Evolutionary conservation across 2,888 invertebrate genomes (phyloP), one percentile per base, ranked within the genome.

Genomic region (Himalopsyche kuldschensis): DNA sequence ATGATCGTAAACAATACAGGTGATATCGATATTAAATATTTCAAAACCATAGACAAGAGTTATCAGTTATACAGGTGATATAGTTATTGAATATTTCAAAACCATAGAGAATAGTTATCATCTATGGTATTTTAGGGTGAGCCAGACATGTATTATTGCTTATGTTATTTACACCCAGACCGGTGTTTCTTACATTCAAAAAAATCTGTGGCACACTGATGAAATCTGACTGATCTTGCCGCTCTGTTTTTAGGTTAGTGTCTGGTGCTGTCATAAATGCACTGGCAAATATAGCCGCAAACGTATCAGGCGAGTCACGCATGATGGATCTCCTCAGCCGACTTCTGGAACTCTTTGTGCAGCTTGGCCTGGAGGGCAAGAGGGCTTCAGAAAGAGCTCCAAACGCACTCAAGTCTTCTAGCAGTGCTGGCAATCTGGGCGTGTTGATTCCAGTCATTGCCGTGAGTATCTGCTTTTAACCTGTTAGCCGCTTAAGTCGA

Each of bases 371-470:
- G 82, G 99, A 99, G 89, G 98, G 98, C 0, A 98, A 99, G 90
- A 92, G 99, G 69, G 97, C 98, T 41, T 97, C 97, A 77, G 99
- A 99, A 88, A 96, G 98, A 88, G 95, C 96, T 32, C 96, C 97
- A 3, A 95, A 89, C 90, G 91, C 91, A 32, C 91, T 95, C 84
- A 95, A 98, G 93, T 97, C 98, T 2, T 97, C 98, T 0, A 97
- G 96, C 87, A 97, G 97, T 87, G 99, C 99, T 15, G 99, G 99
- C 32, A 99, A 99, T 90, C 92, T 99, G 81, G 99, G 99, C 35
- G 97, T 99, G 84, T 92, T 99, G 0, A 98, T 99, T 89, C 99
- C 99, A 0, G 99, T 99, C 8, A 98, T 99, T 87, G 98, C 99
- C 69, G 96, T 97, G 86, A 89, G 90, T 87, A 30, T 24, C 17